Evolutionary conservation across 1,140 invertebrate species (phyloP).

Genomic region (Parasteatoda tepidariorum): DNA sequence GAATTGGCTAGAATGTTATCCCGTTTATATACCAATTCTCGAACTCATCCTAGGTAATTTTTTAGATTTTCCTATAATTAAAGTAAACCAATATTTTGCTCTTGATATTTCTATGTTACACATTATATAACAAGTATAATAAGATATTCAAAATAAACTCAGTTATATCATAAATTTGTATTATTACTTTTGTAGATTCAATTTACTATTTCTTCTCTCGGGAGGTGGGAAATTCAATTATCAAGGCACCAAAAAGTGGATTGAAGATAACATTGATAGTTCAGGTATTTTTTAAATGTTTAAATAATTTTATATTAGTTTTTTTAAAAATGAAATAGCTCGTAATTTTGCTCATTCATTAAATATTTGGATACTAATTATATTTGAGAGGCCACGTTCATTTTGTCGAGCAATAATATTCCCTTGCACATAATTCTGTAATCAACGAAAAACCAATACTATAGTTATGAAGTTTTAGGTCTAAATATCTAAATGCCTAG

Average conservation of each 20-base stretch:
- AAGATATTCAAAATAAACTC: no score
- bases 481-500: no score
- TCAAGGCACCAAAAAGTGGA: conserved; percentile 94
- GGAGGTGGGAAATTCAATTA: conserved; percentile 96
- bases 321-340: not conserved
- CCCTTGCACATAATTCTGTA: no score
- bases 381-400: no score
- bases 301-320: not conserved
- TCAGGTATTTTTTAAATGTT: conserved; percentile 73
- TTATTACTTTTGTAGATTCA: conserved; percentile 71
- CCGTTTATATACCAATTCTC: conserved; percentile 83
- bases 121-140: no score
- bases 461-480: no score
- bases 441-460: no score
- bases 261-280: conserved; percentile 92
- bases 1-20: conserved; percentile 92
- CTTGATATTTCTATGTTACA: not conserved
- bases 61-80: not conserved
- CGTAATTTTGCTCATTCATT: not conserved
- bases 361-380: not conserved
- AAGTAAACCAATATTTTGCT: not conserved
- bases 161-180: no score
- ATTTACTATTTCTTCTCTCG: conserved; percentile 90
- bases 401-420: no score
- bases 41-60: conserved; percentile 79